Evolutionary conservation across 2,888 invertebrate genomes (phyloP), one percentile per base, ranked within the genome.

Genomic region (Cephus sareptanus): DNA sequence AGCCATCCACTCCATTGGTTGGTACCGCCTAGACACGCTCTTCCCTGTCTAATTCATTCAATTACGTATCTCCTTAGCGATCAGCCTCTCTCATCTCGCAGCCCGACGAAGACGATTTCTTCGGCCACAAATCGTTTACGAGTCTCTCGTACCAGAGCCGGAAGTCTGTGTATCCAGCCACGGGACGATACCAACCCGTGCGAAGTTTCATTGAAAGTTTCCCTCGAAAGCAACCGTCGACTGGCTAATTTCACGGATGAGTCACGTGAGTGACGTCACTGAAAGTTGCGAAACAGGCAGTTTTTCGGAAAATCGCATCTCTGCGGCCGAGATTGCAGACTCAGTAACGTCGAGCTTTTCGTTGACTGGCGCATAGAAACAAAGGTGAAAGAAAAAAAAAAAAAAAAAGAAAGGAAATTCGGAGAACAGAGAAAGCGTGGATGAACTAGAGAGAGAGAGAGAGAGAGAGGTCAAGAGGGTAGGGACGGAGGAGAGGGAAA

Each of bases 21-120:
- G 56, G 23, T 30, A 69, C 35, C 23, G 74, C 30, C 23, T 37
- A 75, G 70, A 73, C 73, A 75, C 73, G n/a, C 69, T 79, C 75
- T 77, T 68, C 75, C 74, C n/a, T 71, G 71, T 76, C 79, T 81
- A 83, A 84, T 84, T 84, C 78, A 84, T 83, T 83, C 77, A 83
- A 84, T 84, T 82, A 80, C 69, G 30, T 69, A 23, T 74, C 70
- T 73, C 77, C 78, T 75, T 80, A 76, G 75, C 77, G 77, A 77
- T 76, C 69, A 34, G 31, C 75, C 69, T 77, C 79, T 79, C 77
- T 56, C 23, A 23, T 56, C 56, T 56, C 1, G 23, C 23, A 2
- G 23, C 23, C 56, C 56, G 56, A 56, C 23, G 56, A 56, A 23
- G 56, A 56, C 56, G 56, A 56, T 23, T 23, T 56, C 56, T 56